Conservation (phyloP, 1,140 invertebrate species). For the Ceratosolen fusciceps region DNA sequence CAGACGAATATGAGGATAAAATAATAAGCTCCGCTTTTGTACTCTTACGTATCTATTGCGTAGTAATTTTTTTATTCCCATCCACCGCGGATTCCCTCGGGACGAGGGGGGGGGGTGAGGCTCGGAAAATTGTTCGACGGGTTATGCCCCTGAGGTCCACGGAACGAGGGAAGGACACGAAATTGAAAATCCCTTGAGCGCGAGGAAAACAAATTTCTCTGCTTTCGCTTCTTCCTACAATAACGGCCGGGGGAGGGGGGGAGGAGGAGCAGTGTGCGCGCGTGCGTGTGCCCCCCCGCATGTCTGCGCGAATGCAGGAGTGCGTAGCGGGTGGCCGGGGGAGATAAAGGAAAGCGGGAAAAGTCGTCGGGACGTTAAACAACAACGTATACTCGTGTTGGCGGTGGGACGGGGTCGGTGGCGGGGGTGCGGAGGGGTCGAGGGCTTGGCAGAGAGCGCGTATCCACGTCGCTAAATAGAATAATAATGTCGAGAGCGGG, state of each 20-base stretch:
- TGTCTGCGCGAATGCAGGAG: too few species aligned
- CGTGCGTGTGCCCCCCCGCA: too few species aligned
- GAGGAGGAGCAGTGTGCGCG: background rate
- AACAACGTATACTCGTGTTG: background rate
- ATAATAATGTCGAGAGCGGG: slow-evolving; percentile 12
- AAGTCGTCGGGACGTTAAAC: too few species aligned
- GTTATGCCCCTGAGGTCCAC: background rate
- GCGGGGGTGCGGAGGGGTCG: background rate
- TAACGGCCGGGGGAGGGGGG: background rate
- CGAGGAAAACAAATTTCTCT: slow-evolving; percentile 26
- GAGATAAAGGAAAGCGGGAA: background rate
- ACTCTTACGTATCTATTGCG: background rate
- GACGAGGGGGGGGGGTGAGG: background rate
- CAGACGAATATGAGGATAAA: slow-evolving; percentile 7
- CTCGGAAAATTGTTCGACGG: slow-evolving; percentile 18
- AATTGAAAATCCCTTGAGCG: slow-evolving; percentile 42
- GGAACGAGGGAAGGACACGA: slow-evolving; percentile 20
- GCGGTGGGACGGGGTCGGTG: background rate
- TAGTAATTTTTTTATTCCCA: slow-evolving; percentile 17
- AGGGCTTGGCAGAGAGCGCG: background rate
- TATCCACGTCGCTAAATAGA: background rate
- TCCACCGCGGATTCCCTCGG: background rate
- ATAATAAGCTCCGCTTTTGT: slow-evolving; percentile 32
- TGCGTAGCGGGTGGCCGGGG: background rate
- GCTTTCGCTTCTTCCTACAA: slow-evolving; percentile 13